These are phyloP conservation scores for Propithecus perrieri DNA, from an alignment of 2,797 vertebrate species.

Conservation along the genomic window DNA sequence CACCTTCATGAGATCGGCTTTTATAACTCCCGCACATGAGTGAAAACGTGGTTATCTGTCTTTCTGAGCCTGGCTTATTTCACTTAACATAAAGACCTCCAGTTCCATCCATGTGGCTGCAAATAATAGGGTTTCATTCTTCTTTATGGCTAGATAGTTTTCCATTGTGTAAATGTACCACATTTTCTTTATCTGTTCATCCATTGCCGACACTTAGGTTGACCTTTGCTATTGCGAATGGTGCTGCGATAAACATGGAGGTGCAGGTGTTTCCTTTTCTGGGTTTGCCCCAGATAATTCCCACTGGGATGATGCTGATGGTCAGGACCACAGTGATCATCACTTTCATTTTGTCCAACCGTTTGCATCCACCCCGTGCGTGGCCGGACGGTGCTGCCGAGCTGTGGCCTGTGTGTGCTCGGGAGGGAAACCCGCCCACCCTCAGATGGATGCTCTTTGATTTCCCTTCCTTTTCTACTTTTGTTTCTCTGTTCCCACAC, in stretches of 20 bases:
- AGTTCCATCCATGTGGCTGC: background rate
- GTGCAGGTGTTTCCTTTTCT: background rate
- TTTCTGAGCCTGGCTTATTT: background rate
- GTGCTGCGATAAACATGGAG: too few species aligned
- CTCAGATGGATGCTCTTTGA: background rate
- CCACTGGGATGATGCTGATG: background rate
- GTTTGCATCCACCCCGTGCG: background rate
- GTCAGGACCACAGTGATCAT: background rate
- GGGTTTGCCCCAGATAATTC: background rate
- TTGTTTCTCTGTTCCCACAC: background rate
- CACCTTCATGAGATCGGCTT: background rate
- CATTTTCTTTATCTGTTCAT: background rate
- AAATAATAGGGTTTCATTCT: background rate
- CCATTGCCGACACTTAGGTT: background rate
- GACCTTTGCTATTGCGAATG: background rate
- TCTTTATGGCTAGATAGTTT: background rate
- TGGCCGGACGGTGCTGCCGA: background rate
- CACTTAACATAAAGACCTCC: background rate
- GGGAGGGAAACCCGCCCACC: background rate
- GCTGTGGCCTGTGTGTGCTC: too few species aligned
- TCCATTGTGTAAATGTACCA: background rate
- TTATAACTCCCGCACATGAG: background rate
- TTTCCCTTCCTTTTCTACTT: background rate
- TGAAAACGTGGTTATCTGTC: background rate
- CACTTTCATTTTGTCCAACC: background rate